Conservation (phyloP, 2,113 vertebrate species). For the Mesocricetus auratus region DNA sequence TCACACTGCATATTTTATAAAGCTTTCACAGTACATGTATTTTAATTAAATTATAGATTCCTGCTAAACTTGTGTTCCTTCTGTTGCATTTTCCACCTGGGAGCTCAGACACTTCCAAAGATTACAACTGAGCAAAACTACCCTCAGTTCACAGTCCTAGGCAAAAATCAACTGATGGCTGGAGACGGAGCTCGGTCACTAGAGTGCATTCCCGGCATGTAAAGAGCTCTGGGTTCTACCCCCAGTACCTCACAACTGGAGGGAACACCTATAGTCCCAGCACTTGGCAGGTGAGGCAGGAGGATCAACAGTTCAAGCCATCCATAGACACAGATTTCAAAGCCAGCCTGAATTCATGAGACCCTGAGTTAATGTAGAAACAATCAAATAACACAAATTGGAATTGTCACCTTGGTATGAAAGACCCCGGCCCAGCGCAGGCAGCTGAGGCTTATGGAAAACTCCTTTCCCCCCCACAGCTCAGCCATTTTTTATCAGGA, state of each 20-base stretch:
- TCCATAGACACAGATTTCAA: neutral
- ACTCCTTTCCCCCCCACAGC: too few relatives aligned
- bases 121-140: neutral
- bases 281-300: neutral
- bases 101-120: neutral
- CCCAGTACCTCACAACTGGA: neutral
- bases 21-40: conserved; percentile 5
- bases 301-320: neutral
- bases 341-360: neutral
- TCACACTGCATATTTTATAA: conserved; percentile 37
- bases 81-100: neutral
- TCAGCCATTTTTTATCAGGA: too few relatives aligned
- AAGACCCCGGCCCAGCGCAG: too few relatives aligned
- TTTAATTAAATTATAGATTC: conserved; percentile 65
- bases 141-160: neutral
- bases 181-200: too few relatives aligned
- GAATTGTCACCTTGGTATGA: neutral
- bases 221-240: neutral
- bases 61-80: neutral
- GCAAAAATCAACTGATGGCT: neutral
- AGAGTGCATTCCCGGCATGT: neutral
- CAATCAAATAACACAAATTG: neutral
- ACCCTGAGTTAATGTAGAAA: neutral
- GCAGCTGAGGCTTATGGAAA: too few relatives aligned
- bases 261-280: neutral